Base-by-base conservation (phyloP, 1,140 invertebrate genomes). In the Platyscapa corneri region DNA sequence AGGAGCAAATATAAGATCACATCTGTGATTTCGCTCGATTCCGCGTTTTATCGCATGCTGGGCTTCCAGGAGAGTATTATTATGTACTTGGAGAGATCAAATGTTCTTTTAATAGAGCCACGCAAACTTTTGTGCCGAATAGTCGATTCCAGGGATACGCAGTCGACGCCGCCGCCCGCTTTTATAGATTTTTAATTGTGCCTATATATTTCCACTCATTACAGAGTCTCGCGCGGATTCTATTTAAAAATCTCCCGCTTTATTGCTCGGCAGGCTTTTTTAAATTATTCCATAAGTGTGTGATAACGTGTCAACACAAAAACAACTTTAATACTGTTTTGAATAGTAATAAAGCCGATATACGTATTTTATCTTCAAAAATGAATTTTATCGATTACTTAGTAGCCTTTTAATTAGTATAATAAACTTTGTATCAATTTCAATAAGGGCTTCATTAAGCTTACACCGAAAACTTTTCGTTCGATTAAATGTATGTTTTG, bases 101-200 rank as follows among this genome's bases (percentile, higher is more conserved):
- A 53, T 49, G 75, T 53, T 53, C 30, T 34, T 76, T 76, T 76
- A 53, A 76, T 76, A 76, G 75, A 76, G 46, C 75, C 46, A 76
- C 42, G 70, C 70, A 74, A n/a, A 42, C 70, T 74, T 74, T 74
- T 74, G 32, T 49, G 42, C 20, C 16, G 46, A 76, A 32, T 76
- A 49, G 30, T 46, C 67, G 46, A 82, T 74, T 42, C 32, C 20
- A 34, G 32, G 30, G 42, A 53, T 37, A 56, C 53, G 12, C 49
- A 53, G 18, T 72, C 34, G n/a, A n/a, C n/a, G n/a, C n/a, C 42
- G 6, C 12, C 42, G 32, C 49, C 10, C 20, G 1, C 70, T 79
- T 82, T 82, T 82, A 82, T 82, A 37, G 80, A 82, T 82, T 82
- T 82, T 82, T 82, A 82, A 82, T 82, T 74, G 70, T 74, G 1